Evolutionary conservation across 2,888 invertebrate species (phyloP).

Genomic region (Cristatella mucedo): DNA sequence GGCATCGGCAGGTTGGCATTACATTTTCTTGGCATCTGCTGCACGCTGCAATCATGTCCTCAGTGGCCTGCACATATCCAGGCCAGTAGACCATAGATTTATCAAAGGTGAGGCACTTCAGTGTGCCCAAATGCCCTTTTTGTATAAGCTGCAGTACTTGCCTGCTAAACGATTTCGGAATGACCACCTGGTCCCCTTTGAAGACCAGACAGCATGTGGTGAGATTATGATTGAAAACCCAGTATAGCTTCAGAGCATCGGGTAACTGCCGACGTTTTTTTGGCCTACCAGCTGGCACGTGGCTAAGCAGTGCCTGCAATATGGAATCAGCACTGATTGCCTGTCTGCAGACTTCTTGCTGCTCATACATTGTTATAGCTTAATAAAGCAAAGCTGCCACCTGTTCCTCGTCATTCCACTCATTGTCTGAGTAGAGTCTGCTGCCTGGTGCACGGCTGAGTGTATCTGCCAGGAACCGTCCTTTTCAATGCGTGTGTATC

Average conservation of each 20-base stretch:
- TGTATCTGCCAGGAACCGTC: slow-evolving; percentile 15
- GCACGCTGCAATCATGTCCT: neutral
- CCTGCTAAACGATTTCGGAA: neutral
- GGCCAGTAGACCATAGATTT: neutral
- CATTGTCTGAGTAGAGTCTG: neutral
- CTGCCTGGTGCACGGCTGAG: slow-evolving; percentile 14
- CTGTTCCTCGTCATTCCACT: slow-evolving; percentile 1
- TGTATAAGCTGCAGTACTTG: slow-evolving; percentile 8
- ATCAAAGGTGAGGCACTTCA: slow-evolving; percentile 2
- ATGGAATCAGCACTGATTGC: no score
- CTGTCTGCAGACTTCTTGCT: slow-evolving; percentile 7
- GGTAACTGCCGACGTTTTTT: neutral
- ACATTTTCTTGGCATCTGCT: no score
- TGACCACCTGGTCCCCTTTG: slow-evolving; percentile 10
- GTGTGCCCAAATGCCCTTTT: slow-evolving; percentile 11
- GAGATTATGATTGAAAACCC: slow-evolving; percentile 11
- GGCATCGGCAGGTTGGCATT: neutral
- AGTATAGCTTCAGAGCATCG: slow-evolving; percentile 9
- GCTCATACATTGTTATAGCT: no score
- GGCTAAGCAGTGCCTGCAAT: slow-evolving; percentile 3
- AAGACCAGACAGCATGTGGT: slow-evolving; percentile 12
- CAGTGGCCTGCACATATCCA: neutral
- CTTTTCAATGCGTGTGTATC: slow-evolving; percentile 12
- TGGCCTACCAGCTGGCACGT: slow-evolving; percentile 12
- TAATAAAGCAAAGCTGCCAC: neutral